Evolutionary conservation across 2,888 invertebrate species (phyloP).

Genomic region (Rhagophthalmus giganteus): DNA sequence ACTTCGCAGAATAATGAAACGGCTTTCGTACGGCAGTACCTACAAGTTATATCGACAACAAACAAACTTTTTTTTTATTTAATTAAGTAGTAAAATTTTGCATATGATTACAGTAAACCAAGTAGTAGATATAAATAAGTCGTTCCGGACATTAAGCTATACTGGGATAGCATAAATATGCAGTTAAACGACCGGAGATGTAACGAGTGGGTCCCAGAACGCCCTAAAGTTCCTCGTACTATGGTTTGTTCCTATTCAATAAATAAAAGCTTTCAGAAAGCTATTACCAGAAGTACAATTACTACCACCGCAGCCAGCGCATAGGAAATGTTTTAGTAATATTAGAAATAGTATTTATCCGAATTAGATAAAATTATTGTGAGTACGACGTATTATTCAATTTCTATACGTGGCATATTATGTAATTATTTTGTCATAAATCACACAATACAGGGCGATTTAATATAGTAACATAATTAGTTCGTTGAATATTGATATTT

Average conservation of each 20-base stretch:
- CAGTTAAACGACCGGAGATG: conserved; percentile 27
- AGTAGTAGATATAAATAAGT: conserved; percentile 25
- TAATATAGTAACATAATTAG: too few species aligned
- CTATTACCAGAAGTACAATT: conserved; percentile 9
- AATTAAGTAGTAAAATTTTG: too few species aligned
- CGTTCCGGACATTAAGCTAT: conserved; percentile 27
- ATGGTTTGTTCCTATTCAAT: conserved; percentile 17
- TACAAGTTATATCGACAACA: too few species aligned
- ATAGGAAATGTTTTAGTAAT: too few species aligned
- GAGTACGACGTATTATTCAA: background rate
- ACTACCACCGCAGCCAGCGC: too few species aligned
- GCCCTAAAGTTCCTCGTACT: conserved; percentile 14
- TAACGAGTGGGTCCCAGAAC: conserved; percentile 26
- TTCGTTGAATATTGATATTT: too few species aligned
- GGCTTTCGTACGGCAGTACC: too few species aligned
- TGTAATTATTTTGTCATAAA: too few species aligned
- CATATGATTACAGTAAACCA: conserved; percentile 11
- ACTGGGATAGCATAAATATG: conserved; percentile 28
- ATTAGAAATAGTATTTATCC: too few species aligned
- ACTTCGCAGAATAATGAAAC: too few species aligned
- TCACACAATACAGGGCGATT: too few species aligned
- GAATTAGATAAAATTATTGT: background rate
- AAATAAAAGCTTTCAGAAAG: conserved; percentile 11
- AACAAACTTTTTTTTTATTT: too few species aligned
- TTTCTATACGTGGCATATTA: background rate